Evolutionary conservation across 2,888 invertebrate species (phyloP).

Genomic region (Odontocerum albicorne): DNA sequence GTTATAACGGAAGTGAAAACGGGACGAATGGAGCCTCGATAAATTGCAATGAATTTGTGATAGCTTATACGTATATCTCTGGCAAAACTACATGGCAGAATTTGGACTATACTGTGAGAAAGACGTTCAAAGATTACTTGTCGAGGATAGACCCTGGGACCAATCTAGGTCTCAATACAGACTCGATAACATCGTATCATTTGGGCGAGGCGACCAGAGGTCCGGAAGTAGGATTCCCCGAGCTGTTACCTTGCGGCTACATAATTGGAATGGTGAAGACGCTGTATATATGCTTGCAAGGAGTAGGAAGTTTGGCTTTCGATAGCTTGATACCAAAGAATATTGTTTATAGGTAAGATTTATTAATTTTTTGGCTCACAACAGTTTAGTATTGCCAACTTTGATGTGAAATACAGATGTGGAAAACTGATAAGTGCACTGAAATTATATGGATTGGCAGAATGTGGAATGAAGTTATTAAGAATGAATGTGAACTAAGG

Average conservation of each 20-base stretch:
- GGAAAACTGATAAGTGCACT: too few relatives aligned
- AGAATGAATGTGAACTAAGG: too few relatives aligned
- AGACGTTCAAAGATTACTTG: constrained; percentile 93
- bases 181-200: constrained; percentile 92
- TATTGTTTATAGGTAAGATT: constrained; percentile 83
- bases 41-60: constrained; percentile 73
- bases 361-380: too few relatives aligned
- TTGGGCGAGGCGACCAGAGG: constrained; percentile 86
- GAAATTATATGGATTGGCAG: too few relatives aligned
- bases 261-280: constrained; percentile 85
- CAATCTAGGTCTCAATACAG: constrained; percentile 79
- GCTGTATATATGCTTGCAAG: constrained; percentile 86
- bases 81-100: constrained; percentile 95
- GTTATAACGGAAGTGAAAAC: constrained; percentile 48
- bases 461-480: too few relatives aligned
- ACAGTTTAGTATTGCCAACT: too few relatives aligned
- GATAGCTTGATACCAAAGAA: constrained; percentile 96
- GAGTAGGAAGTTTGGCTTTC: constrained; percentile 85
- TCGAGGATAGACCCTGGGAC: constrained; percentile 91
- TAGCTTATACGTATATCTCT: constrained; percentile 88
- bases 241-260: constrained; percentile 91
- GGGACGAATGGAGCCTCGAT: constrained; percentile 52
- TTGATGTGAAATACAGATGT: too few relatives aligned
- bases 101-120: constrained; percentile 86
- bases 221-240: constrained; percentile 81